phyloP scores from a whole-genome alignment of 1,140 invertebrate species.

The Drosophila funebris region DNA sequence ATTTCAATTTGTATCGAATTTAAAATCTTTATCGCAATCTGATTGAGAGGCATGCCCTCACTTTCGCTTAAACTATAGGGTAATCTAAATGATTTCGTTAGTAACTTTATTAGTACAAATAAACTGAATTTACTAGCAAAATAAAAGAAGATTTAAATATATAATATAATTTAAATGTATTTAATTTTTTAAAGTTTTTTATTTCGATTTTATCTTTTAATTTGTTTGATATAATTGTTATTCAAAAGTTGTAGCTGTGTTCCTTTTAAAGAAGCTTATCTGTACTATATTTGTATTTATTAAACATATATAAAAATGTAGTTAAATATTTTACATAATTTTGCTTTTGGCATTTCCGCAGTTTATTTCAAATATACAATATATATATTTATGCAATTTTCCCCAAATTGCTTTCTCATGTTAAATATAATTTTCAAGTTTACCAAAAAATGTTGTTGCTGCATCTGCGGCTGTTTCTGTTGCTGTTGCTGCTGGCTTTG shows the following conservation, averaged over 20 bases:
- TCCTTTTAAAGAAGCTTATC: too few relatives aligned
- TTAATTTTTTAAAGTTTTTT: too few relatives aligned
- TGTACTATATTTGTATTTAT: not conserved
- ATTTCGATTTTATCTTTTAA: not conserved
- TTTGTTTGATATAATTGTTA: not conserved
- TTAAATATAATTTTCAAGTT: slow-evolving; percentile 63
- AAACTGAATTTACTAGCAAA: too few relatives aligned
- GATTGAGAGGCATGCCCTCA: not conserved
- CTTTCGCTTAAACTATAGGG: slow-evolving; percentile 16
- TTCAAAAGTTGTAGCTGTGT: not conserved
- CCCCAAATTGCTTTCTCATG: slow-evolving; percentile 38
- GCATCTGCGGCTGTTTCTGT: not conserved
- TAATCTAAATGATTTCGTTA: not conserved
- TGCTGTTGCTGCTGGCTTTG: slow-evolving; percentile 18
- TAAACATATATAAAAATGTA: not conserved
- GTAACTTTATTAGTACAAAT: too few relatives aligned
- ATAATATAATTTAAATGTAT: not conserved
- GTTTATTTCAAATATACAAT: not conserved
- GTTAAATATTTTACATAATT: not conserved
- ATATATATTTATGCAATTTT: slow-evolving; percentile 27
- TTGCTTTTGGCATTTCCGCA: not conserved
- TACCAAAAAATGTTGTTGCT: slow-evolving; percentile 36
- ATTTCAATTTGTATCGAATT: not conserved
- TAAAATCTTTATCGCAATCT: slow-evolving; percentile 1
- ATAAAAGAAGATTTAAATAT: too few relatives aligned